Base-by-base conservation (phyloP, 2,888 invertebrate species). In the Maniola hyperantus region DNA sequence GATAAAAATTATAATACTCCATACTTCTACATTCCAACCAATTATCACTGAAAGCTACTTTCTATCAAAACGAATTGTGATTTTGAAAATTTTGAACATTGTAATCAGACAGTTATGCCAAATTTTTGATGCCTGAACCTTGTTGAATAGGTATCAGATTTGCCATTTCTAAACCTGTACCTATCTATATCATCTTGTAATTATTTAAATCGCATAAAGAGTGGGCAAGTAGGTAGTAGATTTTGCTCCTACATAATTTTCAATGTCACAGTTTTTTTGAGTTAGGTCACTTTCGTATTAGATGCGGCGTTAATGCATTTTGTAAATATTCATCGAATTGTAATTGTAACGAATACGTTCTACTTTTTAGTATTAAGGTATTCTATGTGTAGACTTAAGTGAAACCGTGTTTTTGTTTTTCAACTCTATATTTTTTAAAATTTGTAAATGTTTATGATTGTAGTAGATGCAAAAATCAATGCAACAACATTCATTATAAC, bases 11-110 rank as follows among this genome's bases (percentile, higher is more conserved):
- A 26, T 26, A 26, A 26, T 26, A 26, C 26, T 83, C 85, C 87
- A 82, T 87, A 88, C 87, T 85, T 78, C 71, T 69, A 85, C 90
- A 88, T 89, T 90, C 88, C 87, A 73, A 63, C 73, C 63, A 74
- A 59, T 44, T 10, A n/a, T 48, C 33, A 15, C n/a, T 33, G 34
- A 58, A 44, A 44, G 26, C 11, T 46, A 34, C 10, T 26, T 10
- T 7, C 39, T 50, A 36, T 6, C 18, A 13, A 13, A 51, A 61
- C 20, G n/a, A 8, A 26, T 34, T 60, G 46, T 10, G 7, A 48
- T 60, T 48, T 60, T 60, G 33, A 44, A 46, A 58, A 58, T n/a
- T n/a, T n/a, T n/a, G 4, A 26, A 26, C 4, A 4, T 26, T 26
- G 26, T 2, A 26, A 26, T 26, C 26, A 26, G 26, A 26, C 26